Evolutionary conservation across 2,113 vertebrate species (phyloP), one percentile per base, ranked within the genome.

Genomic region (Anhinga anhinga): DNA sequence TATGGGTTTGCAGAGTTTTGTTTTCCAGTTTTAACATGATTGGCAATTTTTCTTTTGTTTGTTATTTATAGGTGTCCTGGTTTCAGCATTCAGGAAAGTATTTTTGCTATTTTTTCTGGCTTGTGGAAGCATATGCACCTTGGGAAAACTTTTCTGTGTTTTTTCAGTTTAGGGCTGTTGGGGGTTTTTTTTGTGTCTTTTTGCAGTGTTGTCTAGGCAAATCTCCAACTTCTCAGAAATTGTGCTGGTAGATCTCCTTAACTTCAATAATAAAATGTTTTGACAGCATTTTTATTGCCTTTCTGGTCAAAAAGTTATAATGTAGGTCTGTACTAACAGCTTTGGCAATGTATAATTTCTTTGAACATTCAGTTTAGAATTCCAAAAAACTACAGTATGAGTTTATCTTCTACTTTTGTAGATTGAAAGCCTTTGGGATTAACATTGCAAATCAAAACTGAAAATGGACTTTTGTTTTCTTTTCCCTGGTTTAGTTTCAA

Each of bases 181-280:
- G 7, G 5, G 5, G 0, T 0, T 29, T 7, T 29, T 7, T 82
- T 30, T 2, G 0, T 32, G 12, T 23, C 6, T 79, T 66, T 88
- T 91, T 58, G 19, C 34, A 52, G 2, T 70, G 5, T 17, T 72
- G 15, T n/a, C 27, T 42, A 53, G 10, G 5, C 5, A 82, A 88
- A 38, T 40, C 29, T 72, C 32, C 29, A 36, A 0, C 5, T 90
- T 88, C 11, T 3, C 17, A 50, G 40, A 56, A 69, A 50, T 16
- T 82, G 15, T 78, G 19, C n/a, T 47, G 19, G 11, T 56, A 63
- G 30, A 15, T 62, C 10, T 73, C 25, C 23, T 71, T 73, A 61
- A 53, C 25, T 80, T 62, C 1, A 3, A 13, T 72, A 63, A 29
- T 82, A 50, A 79, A 49, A 29, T 7, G 7, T 25, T 79, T 72